These are phyloP conservation scores for Cotesia congregata DNA, from an alignment of 2,888 invertebrate species.

Conservation along the genomic window DNA sequence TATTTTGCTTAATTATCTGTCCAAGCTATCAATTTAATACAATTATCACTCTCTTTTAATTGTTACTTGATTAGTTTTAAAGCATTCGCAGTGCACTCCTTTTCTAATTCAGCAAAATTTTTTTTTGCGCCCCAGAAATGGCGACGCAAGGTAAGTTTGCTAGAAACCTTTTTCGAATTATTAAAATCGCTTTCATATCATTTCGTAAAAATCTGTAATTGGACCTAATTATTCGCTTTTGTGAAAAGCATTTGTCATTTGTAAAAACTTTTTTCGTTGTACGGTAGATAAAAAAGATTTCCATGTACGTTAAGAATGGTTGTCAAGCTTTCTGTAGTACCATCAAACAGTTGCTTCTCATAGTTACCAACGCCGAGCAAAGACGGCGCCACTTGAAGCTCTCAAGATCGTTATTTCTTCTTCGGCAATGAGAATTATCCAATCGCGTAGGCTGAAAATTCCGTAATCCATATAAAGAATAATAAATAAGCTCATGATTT, in stretches of 20 bases:
- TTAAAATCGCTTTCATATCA: neutral
- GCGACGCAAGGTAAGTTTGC: constrained; percentile 66
- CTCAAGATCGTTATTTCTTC: neutral
- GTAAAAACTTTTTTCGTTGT: neutral
- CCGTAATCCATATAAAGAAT: neutral
- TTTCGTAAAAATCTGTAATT: neutral
- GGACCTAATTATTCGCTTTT: neutral
- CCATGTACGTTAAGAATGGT: neutral
- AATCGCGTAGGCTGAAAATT: neutral
- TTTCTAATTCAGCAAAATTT: constrained; percentile 59
- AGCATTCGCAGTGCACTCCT: constrained; percentile 43
- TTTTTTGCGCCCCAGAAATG: constrained; percentile 67
- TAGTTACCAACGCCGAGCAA: neutral
- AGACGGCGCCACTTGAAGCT: neutral
- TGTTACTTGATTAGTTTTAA: constrained; percentile 4
- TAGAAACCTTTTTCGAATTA: constrained; percentile 37
- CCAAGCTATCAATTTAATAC: neutral
- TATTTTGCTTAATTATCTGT: constrained; percentile 11
- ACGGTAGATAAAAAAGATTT: constrained; percentile 13
- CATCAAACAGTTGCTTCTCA: neutral
- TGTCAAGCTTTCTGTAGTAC: neutral
- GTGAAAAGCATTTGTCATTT: neutral
- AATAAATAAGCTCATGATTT: constrained; percentile 13
- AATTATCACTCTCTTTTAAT: neutral
- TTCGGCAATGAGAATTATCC: neutral